Evolutionary conservation across 1,140 invertebrate genomes (phyloP).

Genomic region (Drosophila micromelanica): DNA sequence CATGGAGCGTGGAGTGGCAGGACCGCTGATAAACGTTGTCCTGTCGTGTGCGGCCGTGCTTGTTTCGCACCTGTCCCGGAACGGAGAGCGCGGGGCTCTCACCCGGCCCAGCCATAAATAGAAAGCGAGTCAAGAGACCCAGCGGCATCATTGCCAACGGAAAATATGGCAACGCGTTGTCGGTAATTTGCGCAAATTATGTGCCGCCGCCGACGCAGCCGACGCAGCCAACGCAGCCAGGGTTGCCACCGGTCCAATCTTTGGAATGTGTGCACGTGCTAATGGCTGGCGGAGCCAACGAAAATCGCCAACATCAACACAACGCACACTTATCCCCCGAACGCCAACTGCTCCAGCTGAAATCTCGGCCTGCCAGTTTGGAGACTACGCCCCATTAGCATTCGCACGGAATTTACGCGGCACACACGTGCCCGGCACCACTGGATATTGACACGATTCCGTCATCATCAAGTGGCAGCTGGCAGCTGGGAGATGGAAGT

Average conservation of each 20-base stretch:
- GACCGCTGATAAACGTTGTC: slow-evolving; percentile 67
- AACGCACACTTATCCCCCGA: slow-evolving; percentile 7
- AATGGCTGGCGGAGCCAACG: slow-evolving; percentile 56
- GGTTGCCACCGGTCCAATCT: slow-evolving; percentile 43
- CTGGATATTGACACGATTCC: slow-evolving; percentile 73
- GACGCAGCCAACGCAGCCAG: slow-evolving; percentile 10
- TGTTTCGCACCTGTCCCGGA: slow-evolving; percentile 71
- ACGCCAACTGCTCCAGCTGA: slow-evolving; percentile 32
- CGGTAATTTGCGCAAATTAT: slow-evolving; percentile 81
- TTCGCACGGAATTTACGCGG: slow-evolving; percentile 65
- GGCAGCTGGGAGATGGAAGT: neutral
- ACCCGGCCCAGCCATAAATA: slow-evolving; percentile 44
- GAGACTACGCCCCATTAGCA: slow-evolving; percentile 63
- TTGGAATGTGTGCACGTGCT: slow-evolving; percentile 74
- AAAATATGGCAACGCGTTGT: slow-evolving; percentile 73
- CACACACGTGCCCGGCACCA: slow-evolving; percentile 52
- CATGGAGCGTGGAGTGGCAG: neutral
- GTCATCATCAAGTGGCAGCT: slow-evolving; percentile 61
- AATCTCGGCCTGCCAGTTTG: slow-evolving; percentile 68
- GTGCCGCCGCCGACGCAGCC: slow-evolving; percentile 53
- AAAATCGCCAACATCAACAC: slow-evolving; percentile 59
- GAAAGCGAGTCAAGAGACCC: slow-evolving; percentile 48
- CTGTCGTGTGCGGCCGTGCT: slow-evolving; percentile 48
- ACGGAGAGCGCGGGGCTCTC: neutral
- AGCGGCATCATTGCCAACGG: slow-evolving; percentile 68